Conservation (phyloP, 2,888 invertebrate species). For the Villa cingulata region DNA sequence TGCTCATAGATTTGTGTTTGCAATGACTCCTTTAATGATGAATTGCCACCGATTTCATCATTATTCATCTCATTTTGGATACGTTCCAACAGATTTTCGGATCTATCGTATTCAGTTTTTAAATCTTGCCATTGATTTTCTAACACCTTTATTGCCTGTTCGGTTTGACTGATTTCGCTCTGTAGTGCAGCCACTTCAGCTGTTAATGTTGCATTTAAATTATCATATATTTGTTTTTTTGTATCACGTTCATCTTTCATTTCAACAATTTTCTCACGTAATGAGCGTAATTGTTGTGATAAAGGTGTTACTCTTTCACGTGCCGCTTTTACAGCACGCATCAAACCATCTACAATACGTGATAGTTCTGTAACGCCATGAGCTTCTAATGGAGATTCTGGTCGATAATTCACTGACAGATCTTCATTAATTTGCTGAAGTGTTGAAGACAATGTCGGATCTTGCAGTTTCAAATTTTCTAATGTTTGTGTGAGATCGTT, state of each 20-base stretch:
- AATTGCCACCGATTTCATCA: not conserved
- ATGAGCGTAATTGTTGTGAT: constrained; percentile 14
- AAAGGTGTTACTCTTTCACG: constrained; percentile 15
- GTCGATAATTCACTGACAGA: constrained; percentile 3
- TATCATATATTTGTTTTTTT: constrained; percentile 17
- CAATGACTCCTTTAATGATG: constrained; percentile 15
- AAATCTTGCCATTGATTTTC: constrained; percentile 16
- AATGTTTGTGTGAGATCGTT: constrained; percentile 62
- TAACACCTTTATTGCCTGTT: constrained; percentile 13
- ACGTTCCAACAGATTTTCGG: constrained; percentile 15
- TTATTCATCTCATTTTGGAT: constrained; percentile 14
- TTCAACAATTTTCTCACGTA: constrained; percentile 15
- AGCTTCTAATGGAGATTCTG: constrained; percentile 12
- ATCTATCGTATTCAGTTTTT: constrained; percentile 14
- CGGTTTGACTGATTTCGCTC: constrained; percentile 13
- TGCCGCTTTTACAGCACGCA: constrained; percentile 12
- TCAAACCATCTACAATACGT: constrained; percentile 16
- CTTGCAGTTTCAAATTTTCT: constrained; percentile 52
- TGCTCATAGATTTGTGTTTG: constrained; percentile 16
- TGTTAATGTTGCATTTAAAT: constrained; percentile 13
- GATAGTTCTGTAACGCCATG: constrained; percentile 16
- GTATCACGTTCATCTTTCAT: constrained; percentile 16
- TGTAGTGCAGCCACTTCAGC: constrained; percentile 14
- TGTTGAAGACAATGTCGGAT: constrained; percentile 41
- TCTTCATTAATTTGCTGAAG: constrained; percentile 23